phyloP scores from a whole-genome alignment of 2,888 invertebrate genomes.

The Invenusta paracnida region DNA sequence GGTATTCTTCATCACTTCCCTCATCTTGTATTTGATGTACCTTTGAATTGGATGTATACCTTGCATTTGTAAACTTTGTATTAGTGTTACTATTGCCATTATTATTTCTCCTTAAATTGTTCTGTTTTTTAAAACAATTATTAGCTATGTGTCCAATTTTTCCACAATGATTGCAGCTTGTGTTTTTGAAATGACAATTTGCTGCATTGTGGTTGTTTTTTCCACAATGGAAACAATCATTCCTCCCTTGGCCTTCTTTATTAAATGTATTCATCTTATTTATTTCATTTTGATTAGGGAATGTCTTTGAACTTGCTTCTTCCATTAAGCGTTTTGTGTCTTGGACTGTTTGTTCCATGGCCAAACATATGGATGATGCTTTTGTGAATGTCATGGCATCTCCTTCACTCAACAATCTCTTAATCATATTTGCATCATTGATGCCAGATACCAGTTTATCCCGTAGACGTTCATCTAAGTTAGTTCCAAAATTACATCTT shows the following conservation, averaged over 20 bases:
- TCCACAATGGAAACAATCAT: background rate
- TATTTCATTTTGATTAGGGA: background rate
- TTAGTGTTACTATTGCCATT: background rate
- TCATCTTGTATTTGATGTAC: slow-evolving; percentile 18
- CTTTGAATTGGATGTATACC: background rate
- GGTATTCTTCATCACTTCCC: background rate
- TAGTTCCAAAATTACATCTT: background rate
- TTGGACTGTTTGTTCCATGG: background rate
- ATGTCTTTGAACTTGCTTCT: background rate
- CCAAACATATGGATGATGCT: background rate
- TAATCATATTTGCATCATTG: background rate
- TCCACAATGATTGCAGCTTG: background rate
- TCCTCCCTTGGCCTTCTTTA: background rate
- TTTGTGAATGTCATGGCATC: background rate
- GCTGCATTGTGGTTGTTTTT: background rate
- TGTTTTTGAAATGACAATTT: background rate
- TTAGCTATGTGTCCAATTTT: slow-evolving; percentile 7
- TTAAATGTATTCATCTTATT: background rate
- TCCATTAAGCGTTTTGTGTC: background rate
- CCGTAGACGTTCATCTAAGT: background rate
- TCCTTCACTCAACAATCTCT: background rate
- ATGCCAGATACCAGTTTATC: background rate
- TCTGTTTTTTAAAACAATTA: slow-evolving; percentile 16
- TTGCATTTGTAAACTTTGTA: background rate
- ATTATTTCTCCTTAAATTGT: background rate